phyloP scores from a whole-genome alignment of 2,113 vertebrate genomes.

The Peromyscus leucopus region DNA sequence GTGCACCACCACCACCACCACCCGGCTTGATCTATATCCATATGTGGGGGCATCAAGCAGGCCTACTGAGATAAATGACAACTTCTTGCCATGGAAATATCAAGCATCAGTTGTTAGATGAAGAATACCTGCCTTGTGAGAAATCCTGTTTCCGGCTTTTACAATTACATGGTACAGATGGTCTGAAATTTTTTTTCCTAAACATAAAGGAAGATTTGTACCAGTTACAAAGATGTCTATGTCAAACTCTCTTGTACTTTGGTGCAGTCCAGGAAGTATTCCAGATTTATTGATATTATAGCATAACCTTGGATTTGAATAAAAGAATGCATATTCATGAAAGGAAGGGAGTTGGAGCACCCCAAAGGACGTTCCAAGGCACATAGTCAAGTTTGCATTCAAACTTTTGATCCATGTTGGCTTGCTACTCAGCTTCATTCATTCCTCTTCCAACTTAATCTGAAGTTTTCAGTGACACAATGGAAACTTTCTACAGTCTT shows the following conservation, averaged over 20 bases:
- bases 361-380: background rate
- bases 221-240: background rate
- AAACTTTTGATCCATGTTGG: background rate
- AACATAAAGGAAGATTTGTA: background rate
- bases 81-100: slow-evolving; percentile 13
- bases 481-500: slow-evolving; percentile 23
- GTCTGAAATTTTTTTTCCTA: background rate
- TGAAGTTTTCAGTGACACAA: slow-evolving; percentile 29
- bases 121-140: background rate
- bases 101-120: slow-evolving; percentile 20
- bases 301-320: slow-evolving; percentile 1
- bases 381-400: background rate
- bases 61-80: background rate
- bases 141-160: background rate
- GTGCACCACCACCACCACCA: too few relatives aligned
- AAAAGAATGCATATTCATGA: background rate
- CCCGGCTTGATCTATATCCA: background rate
- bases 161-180: background rate
- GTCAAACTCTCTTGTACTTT: background rate
- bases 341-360: background rate
- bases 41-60: background rate
- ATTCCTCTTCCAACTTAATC: slow-evolving; percentile 1
- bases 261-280: background rate
- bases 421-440: background rate
- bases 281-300: slow-evolving; percentile 31